phyloP scores from a whole-genome alignment of 2,888 invertebrate genomes.

The Achlya flavicornis region DNA sequence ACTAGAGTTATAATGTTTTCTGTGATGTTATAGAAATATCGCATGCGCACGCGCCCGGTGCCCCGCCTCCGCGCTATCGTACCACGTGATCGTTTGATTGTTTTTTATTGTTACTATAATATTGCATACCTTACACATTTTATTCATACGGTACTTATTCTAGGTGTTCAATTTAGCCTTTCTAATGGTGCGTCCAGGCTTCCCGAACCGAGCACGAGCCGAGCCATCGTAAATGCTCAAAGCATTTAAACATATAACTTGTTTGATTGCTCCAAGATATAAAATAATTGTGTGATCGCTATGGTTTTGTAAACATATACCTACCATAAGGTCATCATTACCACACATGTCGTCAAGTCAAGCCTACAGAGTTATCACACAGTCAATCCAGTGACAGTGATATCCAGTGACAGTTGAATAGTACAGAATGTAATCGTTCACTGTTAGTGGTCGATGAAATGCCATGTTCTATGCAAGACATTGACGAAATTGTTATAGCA shows the following conservation, averaged over 20 bases:
- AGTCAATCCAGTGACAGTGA: too few species aligned
- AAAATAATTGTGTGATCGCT: neutral
- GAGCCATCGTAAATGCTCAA: too few species aligned
- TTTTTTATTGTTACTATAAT: neutral
- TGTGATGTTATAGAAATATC: slow-evolving; percentile 28
- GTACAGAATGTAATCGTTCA: neutral
- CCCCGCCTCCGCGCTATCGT: slow-evolving; percentile 29
- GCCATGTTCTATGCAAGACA: neutral
- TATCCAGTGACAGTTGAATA: slow-evolving; percentile 3
- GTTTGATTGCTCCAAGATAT: too few species aligned
- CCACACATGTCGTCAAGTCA: slow-evolving; percentile 7
- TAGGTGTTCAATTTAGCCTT: neutral
- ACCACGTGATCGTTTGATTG: slow-evolving; percentile 32
- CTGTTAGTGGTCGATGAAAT: neutral
- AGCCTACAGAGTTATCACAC: slow-evolving; percentile 21
- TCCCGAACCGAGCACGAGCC: too few species aligned
- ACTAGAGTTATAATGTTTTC: slow-evolving; percentile 25
- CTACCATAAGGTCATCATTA: neutral
- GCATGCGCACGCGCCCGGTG: slow-evolving; percentile 24
- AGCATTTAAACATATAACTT: too few species aligned
- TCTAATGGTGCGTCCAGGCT: too few species aligned
- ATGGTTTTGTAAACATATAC: neutral
- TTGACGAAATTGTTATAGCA: neutral
- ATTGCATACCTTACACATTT: neutral
- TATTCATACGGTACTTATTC: neutral